These are phyloP conservation scores for Cotesia glomerata DNA, from an alignment of 1,140 invertebrate species.

Conservation along the genomic window DNA sequence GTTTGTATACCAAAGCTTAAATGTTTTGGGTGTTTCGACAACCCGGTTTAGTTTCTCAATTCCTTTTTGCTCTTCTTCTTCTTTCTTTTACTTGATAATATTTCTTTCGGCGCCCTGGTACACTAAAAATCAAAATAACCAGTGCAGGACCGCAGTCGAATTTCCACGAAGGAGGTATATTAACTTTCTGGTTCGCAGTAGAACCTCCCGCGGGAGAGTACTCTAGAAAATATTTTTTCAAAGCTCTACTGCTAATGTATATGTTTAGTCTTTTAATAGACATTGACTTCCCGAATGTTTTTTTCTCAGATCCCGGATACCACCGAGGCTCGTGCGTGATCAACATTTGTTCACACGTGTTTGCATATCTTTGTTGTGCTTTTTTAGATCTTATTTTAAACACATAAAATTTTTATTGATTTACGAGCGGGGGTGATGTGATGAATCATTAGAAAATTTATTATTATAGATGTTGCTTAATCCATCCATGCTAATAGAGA, in stretches of 20 bases:
- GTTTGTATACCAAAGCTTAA: too few relatives aligned
- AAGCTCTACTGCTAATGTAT: constrained; percentile 14
- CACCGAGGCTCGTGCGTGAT: neutral
- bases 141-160: neutral
- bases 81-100: constrained; percentile 1
- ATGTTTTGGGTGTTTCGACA: too few relatives aligned
- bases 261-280: constrained; percentile 45
- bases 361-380: constrained; percentile 21
- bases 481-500: too few relatives aligned
- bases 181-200: constrained; percentile 25
- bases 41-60: too few relatives aligned
- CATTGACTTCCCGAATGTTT: neutral
- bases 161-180: constrained; percentile 30
- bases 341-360: constrained; percentile 52
- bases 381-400: neutral
- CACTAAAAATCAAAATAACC: constrained; percentile 37
- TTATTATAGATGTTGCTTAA: too few relatives aligned
- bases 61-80: too few relatives aligned
- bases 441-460: too few relatives aligned
- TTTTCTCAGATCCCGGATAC: neutral
- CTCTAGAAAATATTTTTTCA: constrained; percentile 24
- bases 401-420: constrained; percentile 39
- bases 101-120: constrained; percentile 24
- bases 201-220: neutral
- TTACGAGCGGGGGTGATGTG: constrained; percentile 27